Conservation (phyloP, 2,113 vertebrate genomes). For the Callorhinus ursinus region DNA sequence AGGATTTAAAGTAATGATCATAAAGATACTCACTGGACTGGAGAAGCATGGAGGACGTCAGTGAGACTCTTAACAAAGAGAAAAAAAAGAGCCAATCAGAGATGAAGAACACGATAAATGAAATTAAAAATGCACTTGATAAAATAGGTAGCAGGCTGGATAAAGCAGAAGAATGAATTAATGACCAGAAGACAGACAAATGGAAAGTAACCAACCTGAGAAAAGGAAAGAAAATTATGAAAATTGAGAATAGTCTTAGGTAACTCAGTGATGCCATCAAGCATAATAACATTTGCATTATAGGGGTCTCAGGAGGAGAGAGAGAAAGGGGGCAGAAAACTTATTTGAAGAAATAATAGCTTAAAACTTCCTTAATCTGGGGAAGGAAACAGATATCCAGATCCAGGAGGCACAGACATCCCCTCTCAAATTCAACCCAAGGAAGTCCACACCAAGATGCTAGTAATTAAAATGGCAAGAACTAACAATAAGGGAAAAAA, state of each 20-base stretch:
- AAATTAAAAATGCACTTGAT: not conserved
- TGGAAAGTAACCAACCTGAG: not conserved
- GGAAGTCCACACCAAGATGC: not conserved
- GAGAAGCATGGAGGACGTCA: not conserved
- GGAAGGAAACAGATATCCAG: not conserved
- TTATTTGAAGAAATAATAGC: not conserved
- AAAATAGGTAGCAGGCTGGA: not conserved
- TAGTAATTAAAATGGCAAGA: not conserved
- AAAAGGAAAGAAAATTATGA: not conserved
- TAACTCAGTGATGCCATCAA: not conserved
- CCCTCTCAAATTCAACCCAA: not conserved
- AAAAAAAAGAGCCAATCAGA: not conserved
- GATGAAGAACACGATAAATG: not conserved
- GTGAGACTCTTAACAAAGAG: not conserved
- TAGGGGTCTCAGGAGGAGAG: not conserved
- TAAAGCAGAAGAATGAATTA: not conserved
- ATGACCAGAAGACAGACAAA: not conserved
- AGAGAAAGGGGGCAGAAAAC: not conserved
- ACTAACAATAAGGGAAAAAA: not conserved
- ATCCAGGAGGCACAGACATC: not conserved
- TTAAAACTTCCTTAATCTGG: not conserved
- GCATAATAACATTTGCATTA: not conserved
- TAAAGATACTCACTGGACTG: not conserved
- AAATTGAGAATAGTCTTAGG: not conserved
- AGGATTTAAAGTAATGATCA: not conserved